Evolutionary conservation across 2,888 invertebrate genomes (phyloP).

Genomic region (Alloscopus bannaensis): DNA sequence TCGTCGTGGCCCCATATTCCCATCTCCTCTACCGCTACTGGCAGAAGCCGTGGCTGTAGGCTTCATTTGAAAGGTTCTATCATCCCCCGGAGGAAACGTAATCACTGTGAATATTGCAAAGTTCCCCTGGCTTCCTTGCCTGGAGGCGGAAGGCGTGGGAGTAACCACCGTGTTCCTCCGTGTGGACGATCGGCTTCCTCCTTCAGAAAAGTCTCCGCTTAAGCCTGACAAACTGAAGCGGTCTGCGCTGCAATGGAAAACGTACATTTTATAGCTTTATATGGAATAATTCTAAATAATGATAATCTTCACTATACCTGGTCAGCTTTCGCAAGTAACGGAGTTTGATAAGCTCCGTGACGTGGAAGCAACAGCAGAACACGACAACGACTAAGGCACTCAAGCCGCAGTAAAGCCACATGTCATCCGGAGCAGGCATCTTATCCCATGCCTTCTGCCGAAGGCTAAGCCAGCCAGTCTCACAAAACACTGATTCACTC

Average conservation of each 20-base stretch:
- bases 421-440: constrained; percentile 10
- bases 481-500: too few species aligned
- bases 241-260: neutral
- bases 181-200: neutral
- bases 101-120: constrained; percentile 30
- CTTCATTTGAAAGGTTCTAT: neutral
- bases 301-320: constrained; percentile 1
- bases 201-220: neutral
- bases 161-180: constrained; percentile 10
- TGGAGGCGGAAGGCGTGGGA: neutral
- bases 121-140: neutral
- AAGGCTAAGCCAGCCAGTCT: too few species aligned
- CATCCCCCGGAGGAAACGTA: neutral
- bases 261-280: neutral
- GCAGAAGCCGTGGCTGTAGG: neutral
- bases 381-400: constrained; percentile 34
- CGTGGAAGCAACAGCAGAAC: constrained; percentile 49
- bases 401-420: constrained; percentile 19
- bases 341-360: constrained; percentile 39
- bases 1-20: neutral
- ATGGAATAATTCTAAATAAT: neutral
- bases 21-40: neutral
- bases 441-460: too few species aligned
- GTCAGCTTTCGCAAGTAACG: constrained; percentile 35
- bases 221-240: constrained; percentile 16